phyloP scores from a whole-genome alignment of 1,140 invertebrate genomes.

The Plodia interpunctella region DNA sequence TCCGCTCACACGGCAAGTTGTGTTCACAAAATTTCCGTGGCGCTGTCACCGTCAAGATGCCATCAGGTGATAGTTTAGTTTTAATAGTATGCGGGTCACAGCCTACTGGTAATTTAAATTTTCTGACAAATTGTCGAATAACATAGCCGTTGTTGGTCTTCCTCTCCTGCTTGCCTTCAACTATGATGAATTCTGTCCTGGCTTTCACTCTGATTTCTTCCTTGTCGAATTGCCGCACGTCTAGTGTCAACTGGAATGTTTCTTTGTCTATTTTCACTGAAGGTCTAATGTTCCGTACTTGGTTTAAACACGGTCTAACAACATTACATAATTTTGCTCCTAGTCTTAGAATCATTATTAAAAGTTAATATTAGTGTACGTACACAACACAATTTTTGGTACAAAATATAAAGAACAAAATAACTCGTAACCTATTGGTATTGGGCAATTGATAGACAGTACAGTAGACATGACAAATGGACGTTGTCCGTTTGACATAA shows the following conservation, averaged over 20 bases:
- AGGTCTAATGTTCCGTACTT: conserved; percentile 32
- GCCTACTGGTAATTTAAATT: conserved; percentile 55
- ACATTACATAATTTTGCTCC: not conserved
- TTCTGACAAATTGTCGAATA: conserved; percentile 47
- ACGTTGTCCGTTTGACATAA: not conserved
- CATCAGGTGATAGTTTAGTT: conserved; percentile 44
- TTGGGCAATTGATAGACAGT: too few relatives aligned
- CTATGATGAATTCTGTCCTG: conserved; percentile 47
- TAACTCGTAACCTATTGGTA: too few relatives aligned
- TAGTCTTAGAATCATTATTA: conserved; percentile 1
- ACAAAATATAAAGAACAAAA: not conserved
- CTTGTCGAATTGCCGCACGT: conserved; percentile 50
- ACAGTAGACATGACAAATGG: too few relatives aligned
- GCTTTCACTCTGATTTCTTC: conserved; percentile 64
- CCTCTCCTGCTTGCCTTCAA: conserved; percentile 64
- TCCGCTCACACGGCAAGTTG: conserved; percentile 42
- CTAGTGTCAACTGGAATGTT: conserved; percentile 48
- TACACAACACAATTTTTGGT: not conserved
- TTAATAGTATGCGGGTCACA: conserved; percentile 42
- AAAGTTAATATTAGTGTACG: not conserved
- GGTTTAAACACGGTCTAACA: not conserved
- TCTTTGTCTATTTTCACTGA: conserved; percentile 56
- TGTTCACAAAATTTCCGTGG: conserved; percentile 34
- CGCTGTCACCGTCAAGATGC: conserved; percentile 51
- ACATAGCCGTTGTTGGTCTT: conserved; percentile 42